Percentiles rank a stretch among this genome's conserved stretches.
phyloP scores from a whole-genome alignment of 2,113 vertebrate genomes.

The Daphoenositta chrysoptera region DNA sequence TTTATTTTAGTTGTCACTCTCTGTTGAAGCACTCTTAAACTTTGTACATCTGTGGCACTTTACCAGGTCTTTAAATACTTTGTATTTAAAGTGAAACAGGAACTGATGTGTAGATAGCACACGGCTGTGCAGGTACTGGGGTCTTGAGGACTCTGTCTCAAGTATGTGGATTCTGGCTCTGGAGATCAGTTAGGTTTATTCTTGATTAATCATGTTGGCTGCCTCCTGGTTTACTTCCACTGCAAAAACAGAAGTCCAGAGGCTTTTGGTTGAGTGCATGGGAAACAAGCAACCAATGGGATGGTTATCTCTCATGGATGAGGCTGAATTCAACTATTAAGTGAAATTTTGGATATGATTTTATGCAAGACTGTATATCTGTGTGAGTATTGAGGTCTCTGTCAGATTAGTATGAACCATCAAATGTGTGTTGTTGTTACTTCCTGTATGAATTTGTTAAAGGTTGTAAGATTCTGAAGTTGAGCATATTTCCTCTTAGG shows the following conservation, averaged over 20 bases:
- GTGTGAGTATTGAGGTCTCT: neutral
- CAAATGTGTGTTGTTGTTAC: neutral
- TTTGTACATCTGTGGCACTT: neutral
- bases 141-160: neutral
- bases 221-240: neutral
- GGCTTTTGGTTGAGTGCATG: rapidly evolving
- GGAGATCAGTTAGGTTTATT: neutral
- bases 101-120: rapidly evolving
- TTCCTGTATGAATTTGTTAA: neutral
- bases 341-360: neutral
- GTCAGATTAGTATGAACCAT: neutral
- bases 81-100: neutral
- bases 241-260: neutral
- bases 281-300: neutral
- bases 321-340: neutral
- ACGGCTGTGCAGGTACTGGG: neutral
- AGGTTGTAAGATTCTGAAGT: neutral
- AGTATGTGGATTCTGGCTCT: neutral
- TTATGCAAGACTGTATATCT: neutral
- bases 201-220: neutral
- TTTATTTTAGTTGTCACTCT: neutral
- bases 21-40: neutral
- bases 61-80: neutral
- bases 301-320: neutral
- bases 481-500: neutral